Percentiles rank a stretch among this genome's conserved stretches.
These are phyloP conservation scores for Drosophila cracens DNA, from an alignment of 2,888 invertebrate species.

Conservation along the genomic window DNA sequence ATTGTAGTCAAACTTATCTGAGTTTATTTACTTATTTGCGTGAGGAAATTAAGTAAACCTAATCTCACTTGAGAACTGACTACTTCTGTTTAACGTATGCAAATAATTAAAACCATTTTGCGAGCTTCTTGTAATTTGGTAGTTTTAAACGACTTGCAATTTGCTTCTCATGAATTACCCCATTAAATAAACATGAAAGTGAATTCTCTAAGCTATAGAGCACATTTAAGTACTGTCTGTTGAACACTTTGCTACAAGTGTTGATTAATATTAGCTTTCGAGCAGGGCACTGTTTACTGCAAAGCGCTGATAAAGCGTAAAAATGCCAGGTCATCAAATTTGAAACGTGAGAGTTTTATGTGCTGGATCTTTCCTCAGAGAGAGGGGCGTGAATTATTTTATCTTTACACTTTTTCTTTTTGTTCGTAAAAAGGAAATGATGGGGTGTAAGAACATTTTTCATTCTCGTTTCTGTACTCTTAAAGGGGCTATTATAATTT, in stretches of 20 bases:
- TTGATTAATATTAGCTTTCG: slow-evolving; percentile 37
- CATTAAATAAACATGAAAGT: slow-evolving; percentile 21
- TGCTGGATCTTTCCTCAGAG: slow-evolving; percentile 19
- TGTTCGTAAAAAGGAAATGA: slow-evolving; percentile 19
- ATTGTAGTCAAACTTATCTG: background rate
- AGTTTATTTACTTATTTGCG: slow-evolving; percentile 1
- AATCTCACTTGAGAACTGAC: slow-evolving; percentile 7
- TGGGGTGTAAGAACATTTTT: slow-evolving; percentile 39
- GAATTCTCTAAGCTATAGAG: slow-evolving; percentile 7
- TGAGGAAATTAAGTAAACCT: slow-evolving; percentile 6
- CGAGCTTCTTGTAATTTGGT: background rate
- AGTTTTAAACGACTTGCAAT: slow-evolving; percentile 27
- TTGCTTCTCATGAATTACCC: slow-evolving; percentile 25
- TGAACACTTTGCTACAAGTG: slow-evolving; percentile 2
- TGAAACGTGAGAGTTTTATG: slow-evolving; percentile 58
- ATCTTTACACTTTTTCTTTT: background rate
- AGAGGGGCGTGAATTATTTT: slow-evolving; percentile 22
- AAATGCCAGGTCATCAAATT: slow-evolving; percentile 55
- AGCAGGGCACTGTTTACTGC: slow-evolving; percentile 25
- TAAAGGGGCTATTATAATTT: background rate
- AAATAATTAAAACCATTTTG: slow-evolving; percentile 24
- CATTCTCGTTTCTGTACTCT: background rate
- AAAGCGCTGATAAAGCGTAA: slow-evolving; percentile 59
- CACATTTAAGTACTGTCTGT: background rate
- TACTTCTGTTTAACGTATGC: slow-evolving; percentile 20